Base-by-base conservation (phyloP, 2,797 vertebrate genomes). In the Rhabdomys pumilio region DNA sequence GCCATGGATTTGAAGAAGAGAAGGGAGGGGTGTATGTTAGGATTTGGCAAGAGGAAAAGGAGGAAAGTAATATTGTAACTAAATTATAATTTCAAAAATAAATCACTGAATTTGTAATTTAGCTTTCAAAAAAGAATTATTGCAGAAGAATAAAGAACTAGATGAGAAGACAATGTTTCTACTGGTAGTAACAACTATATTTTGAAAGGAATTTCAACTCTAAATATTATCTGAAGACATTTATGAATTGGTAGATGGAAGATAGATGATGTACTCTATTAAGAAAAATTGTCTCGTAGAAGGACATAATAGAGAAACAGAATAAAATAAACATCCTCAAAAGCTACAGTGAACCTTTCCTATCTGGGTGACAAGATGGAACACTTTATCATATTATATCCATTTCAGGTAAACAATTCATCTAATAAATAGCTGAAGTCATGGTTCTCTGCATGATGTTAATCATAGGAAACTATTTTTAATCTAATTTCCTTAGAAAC, bases 381-480 rank as follows among this genome's bases (percentile, higher is more conserved):
- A 13, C 82, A 85, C 81, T 94, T 88, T 65, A 81, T 93, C 55
- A 67, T 79, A 44, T 79, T 87, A 59, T 15, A 67, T 47, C 31
- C 14, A 93, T 94, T 90, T 90, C 31, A 93, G 73, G 63, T 93
- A 75, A 84, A 38, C 90, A 91, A 77, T 93, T 96, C 85, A 20
- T 92, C 34, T 76, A 92, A 72, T 55, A 96, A 97, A 93, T 92
- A 85, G 14, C n/a, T 65, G 55, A 87, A 83, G 84, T 65, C 67
- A 72, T 81, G 55, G 14, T 55, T 96, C 65, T 92, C 67, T 85
- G 77, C 72, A 83, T 96, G 90, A 88, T 50, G 15, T 22, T 77
- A 73, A 89, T 93, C 90, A 89, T 93, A 67, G 95, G 69, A 94
- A 94, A 83, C 26, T 80, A 59, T 69, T 95, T 96, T 89, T 82